Evolutionary conservation across 2,113 vertebrate genomes (phyloP), one percentile per base, ranked within the genome.

Genomic region (Speoplatyrhinus poulsoni): DNA sequence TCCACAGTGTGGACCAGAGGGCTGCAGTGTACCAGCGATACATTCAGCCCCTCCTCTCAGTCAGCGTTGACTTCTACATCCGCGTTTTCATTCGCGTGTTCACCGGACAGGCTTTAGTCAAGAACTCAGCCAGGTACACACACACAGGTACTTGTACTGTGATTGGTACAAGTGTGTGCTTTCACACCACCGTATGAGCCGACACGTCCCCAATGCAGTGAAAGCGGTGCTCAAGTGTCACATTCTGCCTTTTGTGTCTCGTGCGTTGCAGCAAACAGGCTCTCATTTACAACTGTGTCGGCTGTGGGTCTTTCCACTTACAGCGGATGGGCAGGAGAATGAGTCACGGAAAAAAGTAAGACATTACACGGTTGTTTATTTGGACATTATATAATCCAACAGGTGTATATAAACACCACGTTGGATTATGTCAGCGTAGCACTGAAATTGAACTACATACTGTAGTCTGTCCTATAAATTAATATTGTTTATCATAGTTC

Each of bases 61-160:
- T 98, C 91, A 98, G 96, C 0, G 96, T 89, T 0, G 96, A 98
- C 83, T 98, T 98, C 80, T 98, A 98, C 59, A 92, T 98, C 12
- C 89, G 96, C 0, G 95, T 98, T 1, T 98, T 96, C 41, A 94
- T 96, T 0, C 89, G 94, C 0, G 91, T 98, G 64, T 94, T 93
- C 89, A 94, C 94, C 0, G 95, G 95, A 26, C 96, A 98, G 85
- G 94, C 93, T 56, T 93, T 82, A 15, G 96, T 96, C 46, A 98
- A 98, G 52, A 94, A 94, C 77, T 96, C 95, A 0, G 95, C 94
- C 86, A 98, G 96, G 96, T 98, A 17, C 19, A 58, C 61, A 62
- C 59, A 53, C 52, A 58, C 63, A 59, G n/a, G 47, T 33, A 54
- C 26, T 26, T 60, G 46, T 46, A n/a, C 0, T 26, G 36, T 57